phyloP scores from a whole-genome alignment of 2,113 vertebrate species.

The Corythoichthys intestinalis region DNA sequence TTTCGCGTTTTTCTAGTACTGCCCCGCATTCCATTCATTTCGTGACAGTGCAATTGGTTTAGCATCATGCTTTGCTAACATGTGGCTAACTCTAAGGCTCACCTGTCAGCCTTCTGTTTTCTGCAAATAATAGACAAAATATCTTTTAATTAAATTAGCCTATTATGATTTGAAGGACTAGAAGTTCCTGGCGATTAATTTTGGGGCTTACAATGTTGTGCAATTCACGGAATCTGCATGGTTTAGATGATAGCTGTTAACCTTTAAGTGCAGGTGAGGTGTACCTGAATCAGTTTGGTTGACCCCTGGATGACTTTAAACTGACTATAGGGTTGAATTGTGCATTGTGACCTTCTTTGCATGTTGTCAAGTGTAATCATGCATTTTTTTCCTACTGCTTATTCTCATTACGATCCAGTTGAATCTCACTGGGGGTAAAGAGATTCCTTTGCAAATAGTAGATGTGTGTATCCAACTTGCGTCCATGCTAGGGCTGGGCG shows the following conservation, averaged over 20 bases:
- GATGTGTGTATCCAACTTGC: too few species aligned
- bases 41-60: not conserved
- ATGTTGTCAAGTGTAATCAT: not conserved
- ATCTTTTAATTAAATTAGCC: too few species aligned
- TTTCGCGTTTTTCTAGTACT: not conserved
- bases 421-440: too few species aligned
- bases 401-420: too few species aligned
- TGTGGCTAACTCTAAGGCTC: not conserved
- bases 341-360: not conserved
- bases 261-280: constrained; percentile 16
- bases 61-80: not conserved
- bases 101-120: not conserved
- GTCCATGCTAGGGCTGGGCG: too few species aligned
- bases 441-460: too few species aligned
- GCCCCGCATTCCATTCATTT: not conserved
- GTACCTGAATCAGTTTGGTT: constrained; percentile 17
- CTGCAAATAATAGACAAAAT: not conserved
- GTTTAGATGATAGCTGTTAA: constrained; percentile 15
- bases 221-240: not conserved
- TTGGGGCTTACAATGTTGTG: not conserved
- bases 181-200: not conserved
- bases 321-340: not conserved
- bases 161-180: not conserved
- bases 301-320: constrained; percentile 50
- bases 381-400: too few species aligned